These are phyloP conservation scores for Tokudaia muenninki DNA, from an alignment of 2,797 vertebrate species.

Conservation along the genomic window DNA sequence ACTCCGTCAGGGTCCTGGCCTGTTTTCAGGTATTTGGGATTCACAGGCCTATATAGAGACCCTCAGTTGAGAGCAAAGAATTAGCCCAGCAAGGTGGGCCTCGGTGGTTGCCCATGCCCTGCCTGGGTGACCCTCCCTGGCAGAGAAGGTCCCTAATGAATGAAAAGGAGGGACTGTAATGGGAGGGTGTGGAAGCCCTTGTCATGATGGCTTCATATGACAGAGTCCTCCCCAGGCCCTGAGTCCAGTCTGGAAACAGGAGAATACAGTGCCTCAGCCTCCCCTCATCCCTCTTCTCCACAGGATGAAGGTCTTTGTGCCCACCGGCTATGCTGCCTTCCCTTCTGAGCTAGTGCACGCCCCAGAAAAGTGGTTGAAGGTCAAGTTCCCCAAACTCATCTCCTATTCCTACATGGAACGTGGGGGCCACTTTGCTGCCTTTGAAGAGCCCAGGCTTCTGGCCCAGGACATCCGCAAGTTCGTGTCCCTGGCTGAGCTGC, in stretches of 20 bases:
- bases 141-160: not conserved
- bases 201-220: not conserved
- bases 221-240: fast-evolving
- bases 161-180: not conserved
- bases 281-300: not conserved
- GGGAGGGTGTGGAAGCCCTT: not conserved
- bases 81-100: too few relatives aligned
- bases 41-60: not conserved
- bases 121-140: not conserved
- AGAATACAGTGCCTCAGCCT: too few relatives aligned
- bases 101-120: not conserved
- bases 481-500: constrained; percentile 84
- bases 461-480: constrained; percentile 89
- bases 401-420: constrained; percentile 88
- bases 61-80: not conserved
- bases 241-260: not conserved
- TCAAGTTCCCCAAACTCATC: constrained; percentile 86
- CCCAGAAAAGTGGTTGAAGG: constrained; percentile 85
- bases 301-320: constrained; percentile 88
- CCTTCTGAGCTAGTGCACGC: constrained; percentile 85
- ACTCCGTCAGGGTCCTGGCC: not conserved
- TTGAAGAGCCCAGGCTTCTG: constrained; percentile 89
- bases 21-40: not conserved
- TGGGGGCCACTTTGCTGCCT: constrained; percentile 89
- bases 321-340: constrained; percentile 88